These are phyloP conservation scores for Phoenicopterus ruber DNA, from an alignment of 2,113 vertebrate species.

Conservation along the genomic window DNA sequence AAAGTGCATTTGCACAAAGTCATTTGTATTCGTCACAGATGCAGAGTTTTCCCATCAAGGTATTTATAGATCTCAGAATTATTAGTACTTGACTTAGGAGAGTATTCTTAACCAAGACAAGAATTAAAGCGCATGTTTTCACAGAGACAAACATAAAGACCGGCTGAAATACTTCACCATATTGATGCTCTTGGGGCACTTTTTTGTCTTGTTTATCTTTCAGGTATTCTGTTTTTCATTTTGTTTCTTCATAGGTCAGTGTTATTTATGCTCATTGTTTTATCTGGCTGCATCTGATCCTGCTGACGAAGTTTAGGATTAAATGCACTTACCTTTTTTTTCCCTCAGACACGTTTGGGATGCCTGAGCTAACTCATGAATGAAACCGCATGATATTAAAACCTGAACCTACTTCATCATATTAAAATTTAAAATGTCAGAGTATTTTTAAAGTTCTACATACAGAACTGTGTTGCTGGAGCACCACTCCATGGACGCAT, in stretches of 20 bases:
- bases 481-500: not conserved
- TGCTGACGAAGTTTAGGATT: conserved; percentile 20
- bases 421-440: not conserved
- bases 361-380: not conserved
- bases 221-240: not conserved
- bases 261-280: conserved; percentile 19
- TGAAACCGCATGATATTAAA: not conserved
- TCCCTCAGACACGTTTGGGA: not conserved
- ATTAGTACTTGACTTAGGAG: conserved; percentile 14
- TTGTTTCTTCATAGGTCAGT: not conserved
- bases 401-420: not conserved
- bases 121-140: not conserved
- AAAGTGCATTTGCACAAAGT: not conserved
- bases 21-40: conserved; percentile 12
- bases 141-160: not conserved
- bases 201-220: not conserved
- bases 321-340: not conserved
- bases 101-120: not conserved
- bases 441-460: not conserved
- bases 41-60: not conserved
- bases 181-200: not conserved
- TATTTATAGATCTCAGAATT: conserved; percentile 36
- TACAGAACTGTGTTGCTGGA: not conserved
- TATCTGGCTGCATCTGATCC: conserved; percentile 21
- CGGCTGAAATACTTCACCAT: not conserved